Conservation (phyloP, 2,888 invertebrate species). For the Andrena minutula region DNA sequence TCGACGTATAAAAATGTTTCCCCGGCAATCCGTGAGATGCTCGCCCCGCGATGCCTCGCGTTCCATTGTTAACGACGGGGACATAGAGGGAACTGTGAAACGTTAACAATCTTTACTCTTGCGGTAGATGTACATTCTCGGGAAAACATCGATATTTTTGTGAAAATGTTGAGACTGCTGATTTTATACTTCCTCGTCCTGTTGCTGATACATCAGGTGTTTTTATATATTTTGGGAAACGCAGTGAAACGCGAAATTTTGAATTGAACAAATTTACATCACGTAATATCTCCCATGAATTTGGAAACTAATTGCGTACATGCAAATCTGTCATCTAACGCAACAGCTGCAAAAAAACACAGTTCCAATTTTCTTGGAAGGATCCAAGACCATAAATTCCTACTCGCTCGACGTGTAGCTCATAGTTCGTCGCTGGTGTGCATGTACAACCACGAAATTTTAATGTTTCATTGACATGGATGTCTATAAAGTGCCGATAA, state of each 20-base stretch:
- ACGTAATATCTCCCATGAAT: no score
- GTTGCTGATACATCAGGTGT: no score
- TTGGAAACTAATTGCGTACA: not conserved
- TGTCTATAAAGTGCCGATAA: slow-evolving; percentile 76
- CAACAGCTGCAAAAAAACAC: slow-evolving; percentile 38
- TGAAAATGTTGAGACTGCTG: no score
- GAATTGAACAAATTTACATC: no score
- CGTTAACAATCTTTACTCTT: slow-evolving; percentile 11
- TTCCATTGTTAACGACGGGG: slow-evolving; percentile 43
- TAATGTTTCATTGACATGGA: slow-evolving; percentile 66
- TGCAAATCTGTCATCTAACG: slow-evolving; percentile 22
- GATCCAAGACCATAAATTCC: slow-evolving; percentile 58
- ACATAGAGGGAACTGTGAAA: slow-evolving; percentile 11
- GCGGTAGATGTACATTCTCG: not conserved
- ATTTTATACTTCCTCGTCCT: no score
- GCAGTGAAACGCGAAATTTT: no score
- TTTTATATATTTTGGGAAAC: no score
- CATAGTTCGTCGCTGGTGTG: slow-evolving; percentile 36
- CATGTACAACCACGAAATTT: slow-evolving; percentile 53
- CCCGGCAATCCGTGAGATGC: slow-evolving; percentile 17
- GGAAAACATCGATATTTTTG: not conserved
- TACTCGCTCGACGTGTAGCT: slow-evolving; percentile 53
- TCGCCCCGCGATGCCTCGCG: slow-evolving; percentile 7
- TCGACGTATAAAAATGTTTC: slow-evolving; percentile 61
- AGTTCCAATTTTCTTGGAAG: slow-evolving; percentile 59